A percentile compares a stretch with the other conserved stretches of the same genome.
Evolutionary conservation across 2,888 invertebrate species (phyloP).

Genomic region (Xylophagus ater): DNA sequence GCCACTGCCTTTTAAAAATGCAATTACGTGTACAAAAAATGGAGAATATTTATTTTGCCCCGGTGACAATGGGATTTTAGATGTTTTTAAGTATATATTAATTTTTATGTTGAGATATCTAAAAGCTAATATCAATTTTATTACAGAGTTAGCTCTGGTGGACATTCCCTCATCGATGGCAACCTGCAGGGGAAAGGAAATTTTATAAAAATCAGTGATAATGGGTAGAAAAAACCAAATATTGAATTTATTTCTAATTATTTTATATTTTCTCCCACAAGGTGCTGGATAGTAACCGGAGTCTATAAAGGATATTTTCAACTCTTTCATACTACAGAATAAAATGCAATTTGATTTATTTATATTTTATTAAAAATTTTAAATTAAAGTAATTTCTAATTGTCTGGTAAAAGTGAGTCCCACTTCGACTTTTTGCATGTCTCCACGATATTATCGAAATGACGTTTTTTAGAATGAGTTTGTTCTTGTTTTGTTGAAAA

Average conservation of each 20-base stretch:
- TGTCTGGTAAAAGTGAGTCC: no score
- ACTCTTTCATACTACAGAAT: no score
- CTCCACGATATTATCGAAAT: no score
- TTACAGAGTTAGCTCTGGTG: slow-evolving; percentile 26
- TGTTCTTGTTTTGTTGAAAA: no score
- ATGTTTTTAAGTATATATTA: slow-evolving; percentile 26
- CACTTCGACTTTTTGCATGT: no score
- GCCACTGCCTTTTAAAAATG: slow-evolving; percentile 35
- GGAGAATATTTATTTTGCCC: slow-evolving; percentile 32
- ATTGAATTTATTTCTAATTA: background rate
- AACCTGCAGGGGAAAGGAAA: slow-evolving; percentile 30
- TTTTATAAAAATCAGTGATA: slow-evolving; percentile 32
- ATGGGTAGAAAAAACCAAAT: slow-evolving; percentile 26
- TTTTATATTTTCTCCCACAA: slow-evolving; percentile 18
- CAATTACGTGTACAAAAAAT: slow-evolving; percentile 29
- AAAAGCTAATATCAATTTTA: background rate
- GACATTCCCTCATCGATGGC: slow-evolving; percentile 27
- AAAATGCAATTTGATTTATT: no score
- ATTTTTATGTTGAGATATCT: background rate
- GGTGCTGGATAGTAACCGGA: slow-evolving; percentile 35
- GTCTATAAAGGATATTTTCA: slow-evolving; percentile 32
- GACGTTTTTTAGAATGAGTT: no score
- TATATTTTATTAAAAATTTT: no score
- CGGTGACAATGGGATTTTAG: slow-evolving; percentile 30
- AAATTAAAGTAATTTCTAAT: no score